These are phyloP conservation scores for Drosophila tropicalis DNA, from an alignment of 1,140 invertebrate species.

Conservation along the genomic window DNA sequence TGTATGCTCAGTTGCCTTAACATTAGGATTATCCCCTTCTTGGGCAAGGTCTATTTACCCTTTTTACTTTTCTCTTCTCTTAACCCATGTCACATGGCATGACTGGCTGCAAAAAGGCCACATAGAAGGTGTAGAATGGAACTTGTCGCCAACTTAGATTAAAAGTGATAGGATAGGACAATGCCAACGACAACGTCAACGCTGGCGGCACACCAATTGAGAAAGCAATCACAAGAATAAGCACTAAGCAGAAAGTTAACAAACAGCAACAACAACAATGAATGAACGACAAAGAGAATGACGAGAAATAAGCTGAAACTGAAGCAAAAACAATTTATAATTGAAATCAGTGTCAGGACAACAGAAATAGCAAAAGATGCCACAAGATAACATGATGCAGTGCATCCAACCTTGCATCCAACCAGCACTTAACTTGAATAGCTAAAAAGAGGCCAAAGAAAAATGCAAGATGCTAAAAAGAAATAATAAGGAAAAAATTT, in stretches of 20 bases:
- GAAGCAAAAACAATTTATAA: conserved; percentile 68
- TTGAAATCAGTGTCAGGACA: conserved; percentile 77
- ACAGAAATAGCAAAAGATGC: conserved; percentile 21
- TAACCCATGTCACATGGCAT: too few relatives aligned
- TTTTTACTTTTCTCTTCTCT: too few relatives aligned
- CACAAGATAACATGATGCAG: conserved; percentile 14
- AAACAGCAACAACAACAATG: background rate
- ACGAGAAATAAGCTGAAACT: conserved; percentile 26
- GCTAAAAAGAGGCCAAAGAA: conserved; percentile 21
- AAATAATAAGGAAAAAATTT: conserved; percentile 35
- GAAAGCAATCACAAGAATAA: conserved; percentile 60
- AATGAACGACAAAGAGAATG: background rate
- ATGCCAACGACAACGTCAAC: conserved; percentile 43
- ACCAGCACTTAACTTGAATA: conserved; percentile 59
- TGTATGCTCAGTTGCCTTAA: too few relatives aligned
- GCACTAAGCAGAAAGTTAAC: background rate
- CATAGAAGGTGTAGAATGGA: background rate
- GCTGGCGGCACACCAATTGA: conserved; percentile 60
- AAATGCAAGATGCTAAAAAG: conserved; percentile 43
- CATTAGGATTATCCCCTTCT: too few relatives aligned
- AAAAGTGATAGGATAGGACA: conserved; percentile 58
- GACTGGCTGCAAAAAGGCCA: background rate
- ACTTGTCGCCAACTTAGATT: conserved; percentile 73
- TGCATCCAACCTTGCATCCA: conserved; percentile 16
- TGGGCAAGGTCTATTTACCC: too few relatives aligned